A percentile compares a stretch with the other conserved stretches of the same genome.
Evolutionary conservation across 2,797 vertebrate genomes (phyloP).

Genomic region (Karalla daura): DNA sequence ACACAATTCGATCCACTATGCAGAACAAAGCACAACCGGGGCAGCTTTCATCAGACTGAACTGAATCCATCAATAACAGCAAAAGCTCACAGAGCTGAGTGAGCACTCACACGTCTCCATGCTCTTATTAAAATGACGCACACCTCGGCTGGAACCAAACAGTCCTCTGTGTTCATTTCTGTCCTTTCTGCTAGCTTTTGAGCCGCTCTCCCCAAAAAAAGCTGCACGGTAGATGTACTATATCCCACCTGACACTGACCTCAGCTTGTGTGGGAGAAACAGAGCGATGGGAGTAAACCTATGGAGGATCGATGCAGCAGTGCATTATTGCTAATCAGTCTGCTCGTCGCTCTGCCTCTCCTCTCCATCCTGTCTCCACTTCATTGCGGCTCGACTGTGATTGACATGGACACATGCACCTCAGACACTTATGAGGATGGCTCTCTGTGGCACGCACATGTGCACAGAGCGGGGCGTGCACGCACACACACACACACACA

Average conservation of each 20-base stretch:
- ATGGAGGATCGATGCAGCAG: conserved; percentile 20
- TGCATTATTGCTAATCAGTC: conserved; percentile 31
- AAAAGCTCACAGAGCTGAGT: conserved; percentile 28
- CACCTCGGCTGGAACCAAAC: background rate
- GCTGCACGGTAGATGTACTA: background rate
- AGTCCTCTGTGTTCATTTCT: conserved; percentile 5
- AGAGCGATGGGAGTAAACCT: conserved; percentile 11
- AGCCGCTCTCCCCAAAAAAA: too few relatives aligned
- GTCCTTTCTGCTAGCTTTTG: conserved; percentile 14
- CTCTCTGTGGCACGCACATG: conserved; percentile 10
- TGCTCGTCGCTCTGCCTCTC: background rate
- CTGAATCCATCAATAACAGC: conserved; percentile 23
- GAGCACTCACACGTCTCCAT: conserved; percentile 4
- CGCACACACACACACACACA: background rate
- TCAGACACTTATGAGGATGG: conserved; percentile 6
- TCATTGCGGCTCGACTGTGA: conserved; percentile 28
- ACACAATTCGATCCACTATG: background rate
- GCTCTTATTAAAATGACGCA: conserved; percentile 19
- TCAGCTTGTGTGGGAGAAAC: background rate
- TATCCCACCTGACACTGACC: conserved; percentile 33
- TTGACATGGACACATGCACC: conserved; percentile 22
- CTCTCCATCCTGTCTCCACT: conserved; percentile 4
- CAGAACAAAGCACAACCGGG: conserved; percentile 19
- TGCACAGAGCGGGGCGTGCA: background rate
- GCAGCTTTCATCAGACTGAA: conserved; percentile 11